A percentile compares a stretch with the other conserved stretches of the same genome.
phyloP scores from a whole-genome alignment of 1,140 invertebrate genomes.

The Drosophila grimshawi region DNA sequence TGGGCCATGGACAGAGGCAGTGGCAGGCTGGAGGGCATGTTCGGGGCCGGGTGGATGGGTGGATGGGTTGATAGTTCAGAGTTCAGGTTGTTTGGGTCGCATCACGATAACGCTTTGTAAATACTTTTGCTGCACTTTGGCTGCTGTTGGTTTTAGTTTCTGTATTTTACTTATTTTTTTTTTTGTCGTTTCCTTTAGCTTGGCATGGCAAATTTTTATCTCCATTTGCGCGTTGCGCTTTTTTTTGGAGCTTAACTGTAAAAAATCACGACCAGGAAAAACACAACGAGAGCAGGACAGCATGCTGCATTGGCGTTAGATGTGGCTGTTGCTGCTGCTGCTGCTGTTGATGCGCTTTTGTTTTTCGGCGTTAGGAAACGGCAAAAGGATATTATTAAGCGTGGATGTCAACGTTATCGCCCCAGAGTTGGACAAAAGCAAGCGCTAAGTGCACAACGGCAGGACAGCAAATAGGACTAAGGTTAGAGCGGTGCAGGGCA shows the following conservation, averaged over 20 bases:
- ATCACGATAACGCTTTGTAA: slow-evolving; percentile 81
- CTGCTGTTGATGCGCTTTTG: slow-evolving; percentile 60
- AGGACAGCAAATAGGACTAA: slow-evolving; percentile 42
- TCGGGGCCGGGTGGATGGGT: slow-evolving; percentile 6
- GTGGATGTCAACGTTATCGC: slow-evolving; percentile 79
- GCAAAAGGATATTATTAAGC: slow-evolving; percentile 79
- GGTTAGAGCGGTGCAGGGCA: slow-evolving; percentile 2
- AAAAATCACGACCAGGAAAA: slow-evolving; percentile 43
- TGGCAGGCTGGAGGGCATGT: slow-evolving; percentile 26
- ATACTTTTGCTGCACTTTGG: slow-evolving; percentile 80
- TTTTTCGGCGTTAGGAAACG: slow-evolving; percentile 61
- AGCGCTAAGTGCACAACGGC: slow-evolving; percentile 57
- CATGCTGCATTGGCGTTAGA: slow-evolving; percentile 28
- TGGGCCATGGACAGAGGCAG: background rate
- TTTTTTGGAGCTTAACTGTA: slow-evolving; percentile 45
- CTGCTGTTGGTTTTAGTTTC: slow-evolving; percentile 54
- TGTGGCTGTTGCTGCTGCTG: slow-evolving; percentile 14
- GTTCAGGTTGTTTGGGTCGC: slow-evolving; percentile 50
- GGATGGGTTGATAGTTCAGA: slow-evolving; percentile 28
- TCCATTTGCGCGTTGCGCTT: slow-evolving; percentile 73
- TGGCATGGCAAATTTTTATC: slow-evolving; percentile 81
- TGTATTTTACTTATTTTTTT: slow-evolving; percentile 38
- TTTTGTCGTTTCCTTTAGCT: slow-evolving; percentile 77
- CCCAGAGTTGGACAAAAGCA: slow-evolving; percentile 50
- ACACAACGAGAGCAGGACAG: slow-evolving; percentile 45